These are phyloP conservation scores for Brachylomia viminalis DNA, from an alignment of 2,888 invertebrate genomes.

Conservation along the genomic window DNA sequence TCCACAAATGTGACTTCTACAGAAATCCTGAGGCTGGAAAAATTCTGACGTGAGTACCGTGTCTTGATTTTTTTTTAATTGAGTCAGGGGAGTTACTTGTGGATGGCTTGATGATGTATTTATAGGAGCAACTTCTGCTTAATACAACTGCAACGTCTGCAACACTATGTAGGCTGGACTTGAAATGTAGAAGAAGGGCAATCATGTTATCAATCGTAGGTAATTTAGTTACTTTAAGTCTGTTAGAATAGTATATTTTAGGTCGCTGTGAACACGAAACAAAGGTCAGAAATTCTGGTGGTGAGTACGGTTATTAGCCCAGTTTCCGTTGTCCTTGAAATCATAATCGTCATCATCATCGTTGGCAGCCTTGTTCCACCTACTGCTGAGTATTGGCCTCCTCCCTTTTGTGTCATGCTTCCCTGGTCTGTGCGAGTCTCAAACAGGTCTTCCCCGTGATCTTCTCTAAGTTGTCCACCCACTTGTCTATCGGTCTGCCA, in stretches of 20 bases:
- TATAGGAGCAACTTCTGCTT: neutral
- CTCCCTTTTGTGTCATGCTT: too few species aligned
- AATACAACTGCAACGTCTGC: too few species aligned
- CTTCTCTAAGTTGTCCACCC: too few species aligned
- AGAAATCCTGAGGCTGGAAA: constrained; percentile 96
- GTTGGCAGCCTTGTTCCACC: too few species aligned
- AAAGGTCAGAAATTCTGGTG: neutral
- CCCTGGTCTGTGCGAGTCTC: too few species aligned
- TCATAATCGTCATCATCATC: neutral
- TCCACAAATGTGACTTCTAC: constrained; percentile 98
- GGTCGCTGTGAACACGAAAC: neutral
- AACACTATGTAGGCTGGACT: neutral
- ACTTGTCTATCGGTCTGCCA: too few species aligned
- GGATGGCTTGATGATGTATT: neutral
- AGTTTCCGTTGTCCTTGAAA: neutral
- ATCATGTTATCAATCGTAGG: neutral
- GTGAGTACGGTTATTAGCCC: too few species aligned
- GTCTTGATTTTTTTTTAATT: neutral
- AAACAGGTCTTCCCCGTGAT: too few species aligned
- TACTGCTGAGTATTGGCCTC: too few species aligned
- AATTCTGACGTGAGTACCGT: constrained; percentile 93
- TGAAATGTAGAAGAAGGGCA: neutral
- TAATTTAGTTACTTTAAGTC: neutral
- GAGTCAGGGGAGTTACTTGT: neutral
- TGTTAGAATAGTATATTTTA: neutral